These are phyloP conservation scores for Halcyon chelicuti DNA, from an alignment of 2,797 vertebrate genomes.

Conservation along the genomic window DNA sequence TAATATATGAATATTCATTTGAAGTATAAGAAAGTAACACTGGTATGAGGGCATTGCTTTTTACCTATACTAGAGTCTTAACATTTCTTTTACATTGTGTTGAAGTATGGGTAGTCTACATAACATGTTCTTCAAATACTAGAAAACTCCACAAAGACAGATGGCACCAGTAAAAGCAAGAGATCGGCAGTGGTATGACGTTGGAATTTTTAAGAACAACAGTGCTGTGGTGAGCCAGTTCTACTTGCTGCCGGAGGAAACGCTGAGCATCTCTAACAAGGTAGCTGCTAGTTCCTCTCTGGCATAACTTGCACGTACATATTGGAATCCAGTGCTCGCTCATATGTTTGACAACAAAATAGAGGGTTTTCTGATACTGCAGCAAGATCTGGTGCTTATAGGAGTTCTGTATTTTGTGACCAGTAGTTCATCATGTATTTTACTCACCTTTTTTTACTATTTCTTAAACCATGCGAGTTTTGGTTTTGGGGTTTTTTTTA, in stretches of 20 bases:
- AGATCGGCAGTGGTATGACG: slow-evolving; percentile 90
- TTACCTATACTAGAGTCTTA: background rate
- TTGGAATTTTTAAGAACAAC: slow-evolving; percentile 91
- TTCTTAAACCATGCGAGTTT: background rate
- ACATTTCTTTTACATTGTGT: background rate
- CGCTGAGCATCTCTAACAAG: slow-evolving; percentile 76
- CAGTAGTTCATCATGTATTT: background rate
- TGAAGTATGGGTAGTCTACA: slow-evolving; percentile 29
- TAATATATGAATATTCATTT: background rate
- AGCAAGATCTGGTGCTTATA: background rate
- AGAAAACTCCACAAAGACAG: slow-evolving; percentile 76
- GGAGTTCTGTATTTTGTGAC: background rate
- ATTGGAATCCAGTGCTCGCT: background rate
- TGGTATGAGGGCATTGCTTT: background rate
- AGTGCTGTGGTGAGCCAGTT: slow-evolving; percentile 91
- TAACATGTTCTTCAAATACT: slow-evolving; percentile 60
- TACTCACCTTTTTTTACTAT: background rate
- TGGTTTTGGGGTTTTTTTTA: background rate
- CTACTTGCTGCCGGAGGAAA: slow-evolving; percentile 86
- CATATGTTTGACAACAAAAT: background rate
- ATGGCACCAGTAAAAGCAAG: slow-evolving; percentile 65
- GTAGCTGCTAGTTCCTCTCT: slow-evolving; percentile 55
- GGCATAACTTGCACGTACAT: fast-evolving
- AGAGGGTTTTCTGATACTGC: background rate
- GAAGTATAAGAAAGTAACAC: background rate